Percentiles rank a stretch among this genome's conserved stretches.
Evolutionary conservation across 2,888 invertebrate species (phyloP).

Genomic region (Adineta ricciae): DNA sequence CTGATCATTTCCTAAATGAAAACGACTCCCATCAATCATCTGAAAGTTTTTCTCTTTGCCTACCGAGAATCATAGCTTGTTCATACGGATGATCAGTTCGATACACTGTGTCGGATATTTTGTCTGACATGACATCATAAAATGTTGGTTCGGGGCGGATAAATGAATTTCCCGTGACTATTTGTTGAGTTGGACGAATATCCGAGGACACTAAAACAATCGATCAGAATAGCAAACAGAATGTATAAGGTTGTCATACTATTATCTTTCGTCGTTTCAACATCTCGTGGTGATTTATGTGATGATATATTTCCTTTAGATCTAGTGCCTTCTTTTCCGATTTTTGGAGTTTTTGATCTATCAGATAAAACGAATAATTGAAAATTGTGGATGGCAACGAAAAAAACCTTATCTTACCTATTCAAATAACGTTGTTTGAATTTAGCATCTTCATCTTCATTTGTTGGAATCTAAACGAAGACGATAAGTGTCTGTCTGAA

Average conservation of each 20-base stretch:
- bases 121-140: neutral
- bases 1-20: neutral
- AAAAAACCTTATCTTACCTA: neutral
- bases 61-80: slow-evolving; percentile 14
- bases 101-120: slow-evolving; percentile 1
- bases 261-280: neutral
- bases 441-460: neutral
- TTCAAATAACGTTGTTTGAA: neutral
- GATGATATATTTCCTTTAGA: neutral
- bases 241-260: neutral
- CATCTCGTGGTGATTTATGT: slow-evolving; percentile 13
- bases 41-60: neutral
- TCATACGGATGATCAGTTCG: slow-evolving; percentile 22
- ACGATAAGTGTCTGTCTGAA: neutral
- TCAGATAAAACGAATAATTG: neutral
- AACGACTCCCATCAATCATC: too few species aligned
- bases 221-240: neutral
- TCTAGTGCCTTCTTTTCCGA: neutral
- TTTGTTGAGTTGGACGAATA: neutral
- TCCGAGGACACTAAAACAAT: neutral
- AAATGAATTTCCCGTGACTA: neutral
- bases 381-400: too few species aligned
- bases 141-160: neutral
- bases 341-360: neutral
- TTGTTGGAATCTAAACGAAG: neutral